Evolutionary conservation across 2,113 vertebrate genomes (phyloP).

Genomic region (Cryptotis parvus): DNA sequence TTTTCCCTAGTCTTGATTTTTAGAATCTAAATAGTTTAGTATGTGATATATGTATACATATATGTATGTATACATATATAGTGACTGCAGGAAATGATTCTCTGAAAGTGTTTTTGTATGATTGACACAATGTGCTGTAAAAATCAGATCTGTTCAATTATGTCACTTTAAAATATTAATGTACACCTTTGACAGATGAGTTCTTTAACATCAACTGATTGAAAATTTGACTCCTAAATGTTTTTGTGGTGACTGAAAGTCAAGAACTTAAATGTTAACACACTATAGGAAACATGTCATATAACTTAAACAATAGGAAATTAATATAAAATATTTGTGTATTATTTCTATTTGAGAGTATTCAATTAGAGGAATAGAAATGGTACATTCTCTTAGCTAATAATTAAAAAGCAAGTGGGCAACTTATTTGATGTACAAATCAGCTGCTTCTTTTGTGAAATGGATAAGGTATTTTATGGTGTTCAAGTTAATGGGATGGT

Average conservation of each 20-base stretch:
- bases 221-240: slow-evolving; percentile 29
- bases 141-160: background rate
- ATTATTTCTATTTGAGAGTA: background rate
- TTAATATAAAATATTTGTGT: too few relatives aligned
- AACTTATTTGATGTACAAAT: background rate
- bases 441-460: background rate
- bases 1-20: background rate
- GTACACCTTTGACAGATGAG: background rate
- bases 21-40: too few relatives aligned
- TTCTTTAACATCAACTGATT: background rate
- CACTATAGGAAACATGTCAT: too few relatives aligned
- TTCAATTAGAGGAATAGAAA: background rate
- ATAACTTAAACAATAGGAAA: too few relatives aligned
- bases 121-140: background rate
- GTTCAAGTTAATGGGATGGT: background rate
- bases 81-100: background rate
- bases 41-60: too few relatives aligned
- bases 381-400: slow-evolving; percentile 22
- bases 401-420: background rate
- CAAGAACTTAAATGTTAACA: too few relatives aligned
- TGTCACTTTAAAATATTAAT: background rate
- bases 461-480: background rate
- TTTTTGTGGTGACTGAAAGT: background rate
- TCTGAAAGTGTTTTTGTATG: background rate
- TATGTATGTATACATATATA: background rate